Evolutionary conservation across 2,888 invertebrate species (phyloP), one percentile per base, ranked within the genome.

Genomic region (Athetis lepigone): DNA sequence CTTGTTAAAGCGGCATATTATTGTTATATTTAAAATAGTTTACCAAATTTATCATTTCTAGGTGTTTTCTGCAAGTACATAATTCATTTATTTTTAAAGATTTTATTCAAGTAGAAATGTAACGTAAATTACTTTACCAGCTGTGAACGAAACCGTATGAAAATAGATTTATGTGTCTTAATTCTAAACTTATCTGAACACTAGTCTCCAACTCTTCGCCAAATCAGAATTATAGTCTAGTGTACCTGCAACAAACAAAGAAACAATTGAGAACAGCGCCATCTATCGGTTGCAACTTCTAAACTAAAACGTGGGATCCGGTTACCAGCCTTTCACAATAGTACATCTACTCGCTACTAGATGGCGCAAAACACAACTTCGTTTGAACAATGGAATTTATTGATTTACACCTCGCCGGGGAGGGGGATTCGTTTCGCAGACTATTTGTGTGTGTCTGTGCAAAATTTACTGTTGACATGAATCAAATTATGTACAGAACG

Each of bases 171-270:
- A n/a, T 29, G 3, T 23, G 8, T n/a, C 5, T 8, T 7, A 45
- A 5, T 8, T 1, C 1, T 36, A 6, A 51, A 61, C 52, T 67
- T 54, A 50, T 50, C 61, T 21, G 13, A 40, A 47, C 23, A 33
- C 19, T 19, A 19, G 11, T 6, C n/a, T 6, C 19, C 47, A 39
- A 46, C 7, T 27, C 8, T 25, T 21, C 11, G 18, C 40, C 43
- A 47, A 18, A 29, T 19, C 16, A 4, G 33, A 40, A 19, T 39
- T 18, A 0, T 40, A 52, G 29, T 7, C 4, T 6, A 46, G 1
- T 7, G 52, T 79, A 79, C 79, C 79, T 79, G 79, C 61, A 79
- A 79, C 77, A 79, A 77, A 72, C 45, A 52, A 63, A 66, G n/a
- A 63, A 37, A 43, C 57, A 37, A 63, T 67, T 72, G 25, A 77